A percentile compares a stretch with the other conserved stretches of the same genome.
phyloP scores from a whole-genome alignment of 2,113 vertebrate species.

The Ciconia maguari region DNA sequence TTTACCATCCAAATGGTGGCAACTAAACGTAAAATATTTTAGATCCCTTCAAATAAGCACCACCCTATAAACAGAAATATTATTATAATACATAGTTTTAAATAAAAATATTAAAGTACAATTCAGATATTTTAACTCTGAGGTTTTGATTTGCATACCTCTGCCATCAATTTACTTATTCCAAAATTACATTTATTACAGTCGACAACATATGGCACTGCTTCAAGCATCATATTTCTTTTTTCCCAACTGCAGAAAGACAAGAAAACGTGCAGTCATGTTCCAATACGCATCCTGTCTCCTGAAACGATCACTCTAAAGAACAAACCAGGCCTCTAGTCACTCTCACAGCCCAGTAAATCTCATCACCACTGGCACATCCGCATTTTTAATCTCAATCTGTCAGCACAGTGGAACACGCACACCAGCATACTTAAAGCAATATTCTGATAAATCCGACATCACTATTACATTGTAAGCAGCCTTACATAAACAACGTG shows the following conservation, averaged over 20 bases:
- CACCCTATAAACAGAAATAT: neutral
- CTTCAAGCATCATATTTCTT: neutral
- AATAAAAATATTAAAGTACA: neutral
- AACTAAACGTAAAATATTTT: neutral
- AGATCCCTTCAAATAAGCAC: neutral
- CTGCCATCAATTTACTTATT: neutral
- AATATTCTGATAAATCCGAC: conserved; percentile 39
- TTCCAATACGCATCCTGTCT: neutral
- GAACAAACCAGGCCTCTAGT: conserved; percentile 20
- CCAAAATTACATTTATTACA: neutral
- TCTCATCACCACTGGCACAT: conserved; percentile 14
- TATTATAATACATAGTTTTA: neutral
- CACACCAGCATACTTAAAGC: neutral
- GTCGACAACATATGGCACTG: neutral
- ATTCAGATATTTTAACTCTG: neutral
- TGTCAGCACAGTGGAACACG: conserved; percentile 25
- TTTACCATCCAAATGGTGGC: neutral
- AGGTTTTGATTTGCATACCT: neutral
- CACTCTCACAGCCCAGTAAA: neutral
- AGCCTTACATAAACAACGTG: conserved; percentile 14
- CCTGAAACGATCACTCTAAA: neutral
- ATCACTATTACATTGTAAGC: conserved; percentile 2
- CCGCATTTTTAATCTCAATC: conserved; percentile 23
- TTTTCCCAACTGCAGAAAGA: neutral
- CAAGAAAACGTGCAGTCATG: neutral